These are phyloP conservation scores for Enteromius afrohamiltoni DNA, from an alignment of 2,797 vertebrate genomes.

Conservation along the genomic window DNA sequence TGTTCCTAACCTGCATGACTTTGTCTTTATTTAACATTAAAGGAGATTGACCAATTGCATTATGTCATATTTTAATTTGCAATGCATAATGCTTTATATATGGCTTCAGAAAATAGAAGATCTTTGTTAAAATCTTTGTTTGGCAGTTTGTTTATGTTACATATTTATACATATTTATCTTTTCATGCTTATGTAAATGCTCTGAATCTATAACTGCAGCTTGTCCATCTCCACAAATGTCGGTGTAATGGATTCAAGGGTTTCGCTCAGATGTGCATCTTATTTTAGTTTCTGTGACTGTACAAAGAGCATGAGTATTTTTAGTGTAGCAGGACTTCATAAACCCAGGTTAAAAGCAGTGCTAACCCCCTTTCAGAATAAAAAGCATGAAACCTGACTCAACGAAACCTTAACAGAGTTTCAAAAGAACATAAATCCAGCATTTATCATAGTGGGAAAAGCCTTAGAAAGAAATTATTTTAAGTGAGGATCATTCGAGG, in stretches of 20 bases:
- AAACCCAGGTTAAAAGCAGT: conserved; percentile 18
- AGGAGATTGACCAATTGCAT: background rate
- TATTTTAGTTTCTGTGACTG: background rate
- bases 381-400: conserved; percentile 20
- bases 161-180: background rate
- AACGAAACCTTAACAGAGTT: background rate
- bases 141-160: background rate
- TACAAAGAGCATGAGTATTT: background rate
- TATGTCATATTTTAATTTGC: background rate
- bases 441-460: background rate
- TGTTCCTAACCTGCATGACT: background rate
- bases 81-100: background rate
- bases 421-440: conserved; percentile 19
- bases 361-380: conserved; percentile 9
- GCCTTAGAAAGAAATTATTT: conserved; percentile 9
- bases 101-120: background rate
- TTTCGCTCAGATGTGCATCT: background rate
- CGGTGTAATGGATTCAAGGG: background rate
- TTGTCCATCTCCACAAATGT: background rate
- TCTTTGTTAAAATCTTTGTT: too few species aligned
- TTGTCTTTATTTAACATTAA: background rate
- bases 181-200: background rate
- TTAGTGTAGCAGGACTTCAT: background rate
- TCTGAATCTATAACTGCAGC: background rate
- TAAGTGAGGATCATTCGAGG: conserved; percentile 27